Percentiles rank a stretch among this genome's conserved stretches.
These are phyloP conservation scores for Seriola quinqueradiata DNA, from an alignment of 2,113 vertebrate species.

Conservation along the genomic window DNA sequence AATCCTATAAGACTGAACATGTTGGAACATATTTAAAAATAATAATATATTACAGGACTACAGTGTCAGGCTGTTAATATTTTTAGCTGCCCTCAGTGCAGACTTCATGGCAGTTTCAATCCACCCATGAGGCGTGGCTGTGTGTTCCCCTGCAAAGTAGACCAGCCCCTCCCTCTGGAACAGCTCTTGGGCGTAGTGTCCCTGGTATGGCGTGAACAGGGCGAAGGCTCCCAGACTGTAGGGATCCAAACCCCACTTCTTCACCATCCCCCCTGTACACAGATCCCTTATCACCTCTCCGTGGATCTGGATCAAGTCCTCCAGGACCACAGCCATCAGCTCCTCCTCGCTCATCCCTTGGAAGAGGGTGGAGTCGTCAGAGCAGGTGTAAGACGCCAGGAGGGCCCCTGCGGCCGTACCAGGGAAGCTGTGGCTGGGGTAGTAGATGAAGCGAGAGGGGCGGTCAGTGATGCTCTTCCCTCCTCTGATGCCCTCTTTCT, in stretches of 20 bases:
- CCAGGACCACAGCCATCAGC: conserved; percentile 78
- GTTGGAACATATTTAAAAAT: background rate
- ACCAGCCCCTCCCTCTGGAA: conserved; percentile 82
- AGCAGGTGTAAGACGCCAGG: conserved; percentile 89
- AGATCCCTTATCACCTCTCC: conserved; percentile 65
- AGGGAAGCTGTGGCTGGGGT: conserved; percentile 87
- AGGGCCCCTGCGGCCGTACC: conserved; percentile 70
- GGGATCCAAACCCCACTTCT: conserved; percentile 88
- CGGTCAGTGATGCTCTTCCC: conserved; percentile 86
- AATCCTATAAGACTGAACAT: background rate
- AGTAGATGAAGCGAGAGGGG: conserved; percentile 88
- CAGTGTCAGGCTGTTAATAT: conserved; percentile 79
- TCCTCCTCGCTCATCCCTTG: conserved; percentile 73
- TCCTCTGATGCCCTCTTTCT: conserved; percentile 83
- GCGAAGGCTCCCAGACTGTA: conserved; percentile 85
- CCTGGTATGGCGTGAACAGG: conserved; percentile 87
- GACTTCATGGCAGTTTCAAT: conserved; percentile 90
- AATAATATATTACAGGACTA: conserved; percentile 19
- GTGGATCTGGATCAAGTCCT: conserved; percentile 87
- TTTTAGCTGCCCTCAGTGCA: conserved; percentile 82
- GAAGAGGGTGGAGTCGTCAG: conserved; percentile 83
- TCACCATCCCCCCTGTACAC: conserved; percentile 79
- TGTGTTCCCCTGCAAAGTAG: conserved; percentile 90
- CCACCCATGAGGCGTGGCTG: conserved; percentile 87
- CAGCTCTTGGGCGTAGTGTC: conserved; percentile 75